Conservation (phyloP, 2,888 invertebrate species). For the Tuberolachnus salignus region DNA sequence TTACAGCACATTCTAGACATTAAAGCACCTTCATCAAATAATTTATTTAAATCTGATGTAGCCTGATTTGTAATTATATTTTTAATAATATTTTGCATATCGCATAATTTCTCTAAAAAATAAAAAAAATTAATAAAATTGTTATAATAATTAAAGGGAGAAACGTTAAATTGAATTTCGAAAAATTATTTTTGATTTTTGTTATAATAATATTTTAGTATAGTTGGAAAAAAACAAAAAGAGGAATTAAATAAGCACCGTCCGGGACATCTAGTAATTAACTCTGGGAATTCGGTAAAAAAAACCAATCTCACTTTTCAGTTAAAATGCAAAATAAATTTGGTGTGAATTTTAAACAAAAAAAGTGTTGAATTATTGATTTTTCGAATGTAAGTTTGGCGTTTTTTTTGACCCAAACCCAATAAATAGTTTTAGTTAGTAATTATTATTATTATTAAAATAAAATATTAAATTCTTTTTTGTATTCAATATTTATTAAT, state of each 20-base stretch:
- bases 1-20: slow-evolving; percentile 48
- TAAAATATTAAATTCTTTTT: no score
- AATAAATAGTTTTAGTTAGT: neutral
- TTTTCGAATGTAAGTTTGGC: no score
- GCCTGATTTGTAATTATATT: slow-evolving; percentile 21
- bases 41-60: slow-evolving; percentile 12
- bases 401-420: no score
- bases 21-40: slow-evolving; percentile 41
- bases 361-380: no score
- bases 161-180: neutral
- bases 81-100: neutral
- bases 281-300: no score
- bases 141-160: neutral
- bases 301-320: no score
- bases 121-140: neutral
- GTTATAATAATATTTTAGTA: neutral
- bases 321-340: no score
- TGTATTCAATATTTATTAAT: neutral
- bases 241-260: no score
- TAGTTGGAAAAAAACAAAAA: no score
- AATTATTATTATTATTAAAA: no score
- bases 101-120: slow-evolving; percentile 25
- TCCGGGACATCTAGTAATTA: no score
- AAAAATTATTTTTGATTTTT: neutral
- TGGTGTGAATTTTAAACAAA: no score